phyloP scores from a whole-genome alignment of 1,140 invertebrate genomes.

The Brachionus asplanchnoidis region DNA sequence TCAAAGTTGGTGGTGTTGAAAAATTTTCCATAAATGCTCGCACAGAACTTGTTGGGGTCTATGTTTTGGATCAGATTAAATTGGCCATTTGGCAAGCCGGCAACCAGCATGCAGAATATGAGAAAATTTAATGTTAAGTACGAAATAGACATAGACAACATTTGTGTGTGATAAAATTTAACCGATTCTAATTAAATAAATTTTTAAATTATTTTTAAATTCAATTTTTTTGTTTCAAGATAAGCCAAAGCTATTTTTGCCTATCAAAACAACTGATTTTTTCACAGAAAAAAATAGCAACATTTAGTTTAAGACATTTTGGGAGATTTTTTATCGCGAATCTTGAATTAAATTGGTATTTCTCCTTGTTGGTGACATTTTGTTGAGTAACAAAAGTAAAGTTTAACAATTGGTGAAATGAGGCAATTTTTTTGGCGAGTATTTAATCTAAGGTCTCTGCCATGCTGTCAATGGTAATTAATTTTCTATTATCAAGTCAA shows the following conservation, averaged over 20 bases:
- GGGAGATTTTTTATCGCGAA: background rate
- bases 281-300: background rate
- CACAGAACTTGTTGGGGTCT: background rate
- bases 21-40: background rate
- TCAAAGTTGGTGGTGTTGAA: background rate
- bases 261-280: background rate
- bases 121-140: background rate
- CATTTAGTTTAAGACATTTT: background rate
- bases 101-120: background rate
- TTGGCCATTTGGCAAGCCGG: background rate
- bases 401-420: background rate
- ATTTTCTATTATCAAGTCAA: no score
- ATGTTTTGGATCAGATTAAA: background rate
- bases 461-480: no score
- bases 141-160: slow-evolving; percentile 8
- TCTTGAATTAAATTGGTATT: background rate
- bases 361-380: background rate
- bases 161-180: background rate
- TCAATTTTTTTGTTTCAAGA: background rate
- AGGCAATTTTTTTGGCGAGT: background rate
- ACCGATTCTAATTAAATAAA: background rate
- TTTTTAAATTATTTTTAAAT: background rate
- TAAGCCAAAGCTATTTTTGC: background rate
- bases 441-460: background rate
- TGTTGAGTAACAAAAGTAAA: background rate